phyloP scores from a whole-genome alignment of 2,888 invertebrate species.

The Trichopoda pennipes region DNA sequence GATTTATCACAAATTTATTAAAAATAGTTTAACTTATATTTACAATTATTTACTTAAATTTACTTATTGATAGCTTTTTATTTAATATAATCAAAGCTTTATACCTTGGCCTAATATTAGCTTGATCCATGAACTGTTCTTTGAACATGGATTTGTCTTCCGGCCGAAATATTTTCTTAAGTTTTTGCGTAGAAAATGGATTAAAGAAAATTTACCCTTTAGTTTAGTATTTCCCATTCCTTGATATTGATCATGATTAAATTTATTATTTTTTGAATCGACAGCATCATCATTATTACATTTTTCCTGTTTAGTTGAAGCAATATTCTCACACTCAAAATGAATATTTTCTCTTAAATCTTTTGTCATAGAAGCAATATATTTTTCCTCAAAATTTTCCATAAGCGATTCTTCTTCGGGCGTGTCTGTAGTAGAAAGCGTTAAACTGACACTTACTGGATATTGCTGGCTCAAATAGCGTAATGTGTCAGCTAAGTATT shows the following conservation, averaged over 20 bases:
- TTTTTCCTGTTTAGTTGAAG: too few relatives aligned
- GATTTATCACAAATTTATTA: constrained; percentile 27
- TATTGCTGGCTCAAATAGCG: constrained; percentile 38
- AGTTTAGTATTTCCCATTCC: not conserved
- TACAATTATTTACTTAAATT: not conserved
- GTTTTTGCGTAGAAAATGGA: too few relatives aligned
- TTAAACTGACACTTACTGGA: constrained; percentile 12
- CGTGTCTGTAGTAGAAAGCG: constrained; percentile 20
- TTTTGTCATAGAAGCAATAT: not conserved
- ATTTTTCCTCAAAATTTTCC: constrained; percentile 42
- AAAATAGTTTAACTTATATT: not conserved
- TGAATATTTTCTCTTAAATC: not conserved
- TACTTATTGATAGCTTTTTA: not conserved
- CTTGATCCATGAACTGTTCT: too few relatives aligned
- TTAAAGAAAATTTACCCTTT: not conserved
- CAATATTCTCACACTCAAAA: not conserved
- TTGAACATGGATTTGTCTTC: too few relatives aligned
- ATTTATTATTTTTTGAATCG: too few relatives aligned
- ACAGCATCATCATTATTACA: too few relatives aligned
- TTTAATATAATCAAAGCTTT: too few relatives aligned
- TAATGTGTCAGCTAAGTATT: constrained; percentile 41
- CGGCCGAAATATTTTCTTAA: too few relatives aligned
- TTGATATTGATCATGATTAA: not conserved
- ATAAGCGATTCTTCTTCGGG: constrained; percentile 46
- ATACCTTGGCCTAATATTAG: too few relatives aligned